A percentile compares a stretch with the other conserved stretches of the same genome.
Conservation (phyloP, 92 coral and sea anemone genomes). For the Siderastrea siderea region DNA sequence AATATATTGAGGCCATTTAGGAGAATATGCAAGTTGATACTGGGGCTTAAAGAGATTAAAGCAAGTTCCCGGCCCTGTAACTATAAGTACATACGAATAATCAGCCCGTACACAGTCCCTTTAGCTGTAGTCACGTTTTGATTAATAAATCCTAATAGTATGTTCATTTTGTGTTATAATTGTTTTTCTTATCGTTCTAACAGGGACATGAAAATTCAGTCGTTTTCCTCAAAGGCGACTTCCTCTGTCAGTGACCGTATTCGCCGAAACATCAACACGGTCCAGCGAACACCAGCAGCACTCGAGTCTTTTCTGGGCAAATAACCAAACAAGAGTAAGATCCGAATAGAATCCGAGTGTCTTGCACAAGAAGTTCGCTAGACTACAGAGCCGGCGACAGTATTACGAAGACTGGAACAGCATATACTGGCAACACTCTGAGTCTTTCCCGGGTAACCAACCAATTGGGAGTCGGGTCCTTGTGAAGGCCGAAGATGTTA, state of each 20-base stretch:
- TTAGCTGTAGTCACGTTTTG: no score
- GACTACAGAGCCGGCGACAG: no score
- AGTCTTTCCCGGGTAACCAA: constrained; percentile 87
- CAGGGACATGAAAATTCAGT: constrained; percentile 92
- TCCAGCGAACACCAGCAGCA: constrained; percentile 97
- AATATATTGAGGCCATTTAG: no score
- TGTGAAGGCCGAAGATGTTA: background rate
- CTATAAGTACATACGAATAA: no score
- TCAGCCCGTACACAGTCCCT: no score
- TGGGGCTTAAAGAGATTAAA: no score
- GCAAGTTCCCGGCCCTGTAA: no score
- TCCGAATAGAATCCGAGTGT: no score
- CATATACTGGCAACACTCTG: constrained; percentile 91
- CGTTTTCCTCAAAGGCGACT: constrained; percentile 88
- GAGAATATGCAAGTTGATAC: no score
- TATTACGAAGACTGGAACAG: constrained; percentile 27
- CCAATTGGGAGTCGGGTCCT: background rate
- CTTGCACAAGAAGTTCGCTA: no score
- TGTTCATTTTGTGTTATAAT: no score
- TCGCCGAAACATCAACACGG: constrained; percentile 92
- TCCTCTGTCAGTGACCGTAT: constrained; percentile 94
- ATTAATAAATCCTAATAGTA: no score
- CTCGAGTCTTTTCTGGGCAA: constrained; percentile 89
- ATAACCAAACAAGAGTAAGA: constrained; percentile 15
- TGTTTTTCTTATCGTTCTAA: background rate